Evolutionary conservation across 2,113 vertebrate species (phyloP), one percentile per base, ranked within the genome.

Genomic region (Megaptera novaeangliae): DNA sequence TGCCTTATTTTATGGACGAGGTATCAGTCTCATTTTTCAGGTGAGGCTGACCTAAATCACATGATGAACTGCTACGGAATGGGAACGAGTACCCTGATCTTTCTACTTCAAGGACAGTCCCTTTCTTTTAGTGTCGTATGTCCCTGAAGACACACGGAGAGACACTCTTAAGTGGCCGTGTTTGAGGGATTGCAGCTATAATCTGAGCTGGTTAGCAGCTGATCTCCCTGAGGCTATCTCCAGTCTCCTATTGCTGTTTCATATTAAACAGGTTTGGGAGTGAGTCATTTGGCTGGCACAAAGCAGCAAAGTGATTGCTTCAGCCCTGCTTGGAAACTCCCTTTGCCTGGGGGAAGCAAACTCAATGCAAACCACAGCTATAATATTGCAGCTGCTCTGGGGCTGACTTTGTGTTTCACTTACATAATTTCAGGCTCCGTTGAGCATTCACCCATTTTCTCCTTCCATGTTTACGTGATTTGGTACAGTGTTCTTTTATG

Each of bases 191-290:
- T 87, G 83, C 59, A 96, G 89, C 90, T 97, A 97, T 98, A 96
- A 97, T 97, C 92, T 9, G 95, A 98, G 89, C 87, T 97, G 96
- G 96, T 98, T 96, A 96, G 96, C 97, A 98, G 97, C 97, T 98
- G 97, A 97, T 97, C 96, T 97, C 97, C 98, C 92, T 3, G 93
- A 94, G 97, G 98, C 97, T 97, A 90, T 95, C 88, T 92, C 88
- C 95, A 91, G 94, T 78, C 93, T 97, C 91, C 97, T 97, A 97
- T 86, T 93, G 94, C 96, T 97, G 90, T 97, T 98, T 97, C 97
- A 96, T 97, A 97, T 97, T 98, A 97, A 98, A 97, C 96, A 98
- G 92, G 97, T 97, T 96, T 98, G 96, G 52, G 97, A 97, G 92
- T 98, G 97, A 98, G 97, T 98, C 97, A 98, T 93, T 97, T 78